Percentiles rank a stretch among this genome's conserved stretches.
Conservation (phyloP, 2,797 vertebrate species). For the Gallinago nigripennis region DNA sequence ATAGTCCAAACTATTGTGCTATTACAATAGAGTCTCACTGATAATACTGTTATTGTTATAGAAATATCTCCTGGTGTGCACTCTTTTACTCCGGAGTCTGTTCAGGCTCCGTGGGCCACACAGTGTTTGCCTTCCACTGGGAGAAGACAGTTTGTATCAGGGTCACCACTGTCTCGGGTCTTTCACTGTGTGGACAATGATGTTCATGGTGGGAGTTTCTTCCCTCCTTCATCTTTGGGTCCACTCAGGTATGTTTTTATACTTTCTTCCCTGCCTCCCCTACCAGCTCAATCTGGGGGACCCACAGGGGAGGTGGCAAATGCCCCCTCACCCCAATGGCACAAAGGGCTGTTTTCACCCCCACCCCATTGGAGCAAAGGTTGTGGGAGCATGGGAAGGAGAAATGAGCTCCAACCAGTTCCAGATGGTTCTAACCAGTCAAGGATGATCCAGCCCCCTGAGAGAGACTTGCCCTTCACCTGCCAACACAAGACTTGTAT, state of each 20-base stretch:
- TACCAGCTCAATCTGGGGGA: neutral
- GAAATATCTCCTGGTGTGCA: neutral
- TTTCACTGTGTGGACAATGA: neutral
- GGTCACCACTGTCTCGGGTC: neutral
- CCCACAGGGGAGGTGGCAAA: neutral
- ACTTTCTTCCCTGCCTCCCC: neutral
- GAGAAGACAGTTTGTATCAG: neutral
- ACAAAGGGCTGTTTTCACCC: neutral
- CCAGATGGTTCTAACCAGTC: accelerated
- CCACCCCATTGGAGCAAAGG: accelerated
- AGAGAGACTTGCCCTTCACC: neutral
- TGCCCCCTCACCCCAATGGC: accelerated
- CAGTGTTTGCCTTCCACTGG: neutral
- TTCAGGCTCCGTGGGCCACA: accelerated
- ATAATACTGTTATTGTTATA: neutral
- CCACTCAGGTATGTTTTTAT: neutral
- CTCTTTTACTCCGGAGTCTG: neutral
- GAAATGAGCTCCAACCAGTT: neutral
- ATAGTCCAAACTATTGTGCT: neutral
- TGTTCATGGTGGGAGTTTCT: neutral
- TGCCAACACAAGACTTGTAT: too few relatives aligned
- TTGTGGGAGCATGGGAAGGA: accelerated
- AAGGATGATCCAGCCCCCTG: neutral
- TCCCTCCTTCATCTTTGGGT: neutral
- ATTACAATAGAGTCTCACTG: neutral